Evolutionary conservation across 2,113 vertebrate genomes (phyloP), one percentile per base, ranked within the genome.

Genomic region (Cyprinodon variegatus): DNA sequence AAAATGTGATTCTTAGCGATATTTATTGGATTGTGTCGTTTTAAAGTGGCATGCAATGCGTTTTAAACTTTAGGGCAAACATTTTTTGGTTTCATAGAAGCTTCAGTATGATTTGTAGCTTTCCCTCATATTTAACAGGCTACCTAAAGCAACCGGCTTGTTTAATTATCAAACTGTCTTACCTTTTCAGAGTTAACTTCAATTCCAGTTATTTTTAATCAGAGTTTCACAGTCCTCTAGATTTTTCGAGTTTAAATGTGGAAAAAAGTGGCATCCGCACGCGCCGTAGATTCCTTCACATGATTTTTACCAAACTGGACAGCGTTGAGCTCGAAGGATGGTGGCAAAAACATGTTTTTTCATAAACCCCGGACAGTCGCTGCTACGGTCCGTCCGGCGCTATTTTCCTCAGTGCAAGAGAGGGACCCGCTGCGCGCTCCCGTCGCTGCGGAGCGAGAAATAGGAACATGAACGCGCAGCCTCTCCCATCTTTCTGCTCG

Each of bases 401-500:
- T 88, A 86, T 86, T 88, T 85, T 82, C 86, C 82, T 83, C 78
- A 39, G 60, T 4, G 82, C 41, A 81, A 87, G 84, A 81, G 88
- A 73, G 81, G 82, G 65, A 68, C 82, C 79, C 86, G 59, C 37
- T 78, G 94, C 94, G 94, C 94, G 93, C 83, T 78, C 92, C 84
- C 94, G 92, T 69, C 71, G 82, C 70, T 75, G 69, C 76, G 64
- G 73, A 88, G 80, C 74, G 84, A 91, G 83, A 84, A 82, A 83
- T 79, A 15, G 66, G 70, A 17, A 41, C 79, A 86, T 82, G 92
- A 90, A 91, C 95, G 95, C 94, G 90, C 88, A 93, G 92, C 93
- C 93, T 93, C 94, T 95, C 94, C 95, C 93, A 92, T 93, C 86
- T 84, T 62, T 73, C 89, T 91, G 88, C 83, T 90, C 83, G 46